Evolutionary conservation across 1,140 invertebrate genomes (phyloP), one percentile per base, ranked within the genome.

Genomic region (Centruroides vittatus): DNA sequence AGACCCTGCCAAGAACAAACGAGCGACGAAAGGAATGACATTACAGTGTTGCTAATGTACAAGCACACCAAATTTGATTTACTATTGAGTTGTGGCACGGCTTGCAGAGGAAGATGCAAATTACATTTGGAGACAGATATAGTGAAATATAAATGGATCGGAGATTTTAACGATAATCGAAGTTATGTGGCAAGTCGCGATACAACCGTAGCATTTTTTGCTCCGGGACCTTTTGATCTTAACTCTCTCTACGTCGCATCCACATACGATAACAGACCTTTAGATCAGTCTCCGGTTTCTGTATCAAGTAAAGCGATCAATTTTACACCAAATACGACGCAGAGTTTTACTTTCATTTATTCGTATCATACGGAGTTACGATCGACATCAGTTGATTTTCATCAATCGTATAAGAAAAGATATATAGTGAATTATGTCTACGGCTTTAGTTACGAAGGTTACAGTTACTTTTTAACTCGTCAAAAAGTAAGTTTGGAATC

Each of bases 381-480:
- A 12, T 55, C 58, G 36, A 60, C 61, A 7, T 58, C 46, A 34
- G 57, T 66, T 0, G 36, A 56, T 10, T 62, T 66, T 36, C 41
- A 58, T 11, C 49, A 35, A 7, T 9, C 9, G 4, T 58, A 57
- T 47, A 62, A 61, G 35, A 13, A 52, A 23, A 12, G 10, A 3
- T 62, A 62, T 35, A 62, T 58, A 52, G 61, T 62, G 35, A 51
- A 66, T 12, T 72, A 72, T 47, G 46, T 72, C 9, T 66, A 67
- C 47, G 67, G 66, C 3, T 72, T 72, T 55, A 53, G 65, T 12
- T 55, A 72, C 48, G 60, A 55, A 3, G 58, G 62, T 7, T 72
- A 68, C 59, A 57, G 64, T 47, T 72, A 70, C 57, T 70, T 71
- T 58, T 35, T 72, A 23, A 68, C 66, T 3, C 65, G 65, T 12